Evolutionary conservation across 2,888 invertebrate genomes (phyloP).

Genomic region (Eupithecia vulgata): DNA sequence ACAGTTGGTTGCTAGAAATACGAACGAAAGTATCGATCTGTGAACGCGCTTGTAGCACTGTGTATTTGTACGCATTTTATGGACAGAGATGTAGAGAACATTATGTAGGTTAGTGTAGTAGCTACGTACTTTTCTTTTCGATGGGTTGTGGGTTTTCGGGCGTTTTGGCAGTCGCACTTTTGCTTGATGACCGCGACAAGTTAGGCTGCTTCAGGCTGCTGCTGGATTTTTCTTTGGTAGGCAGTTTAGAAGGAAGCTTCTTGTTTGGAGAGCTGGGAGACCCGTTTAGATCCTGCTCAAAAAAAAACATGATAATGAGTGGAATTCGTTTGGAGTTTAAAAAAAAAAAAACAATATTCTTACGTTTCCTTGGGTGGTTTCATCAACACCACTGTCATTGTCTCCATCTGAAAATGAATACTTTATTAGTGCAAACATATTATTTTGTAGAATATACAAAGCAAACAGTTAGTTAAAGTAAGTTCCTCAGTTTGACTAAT

Average conservation of each 20-base stretch:
- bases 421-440: not conserved
- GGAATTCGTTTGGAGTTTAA: not conserved
- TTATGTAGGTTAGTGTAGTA: not conserved
- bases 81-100: not conserved
- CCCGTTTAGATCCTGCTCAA: conserved; percentile 85
- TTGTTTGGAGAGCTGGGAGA: conserved; percentile 89
- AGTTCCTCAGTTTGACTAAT: conserved; percentile 69
- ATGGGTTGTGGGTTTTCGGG: conserved; percentile 85
- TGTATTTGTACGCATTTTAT: not conserved
- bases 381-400: conserved; percentile 92
- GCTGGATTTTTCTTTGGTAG: conserved; percentile 77
- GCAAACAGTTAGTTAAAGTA: not conserved
- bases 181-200: conserved; percentile 84
- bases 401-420: conserved; percentile 87
- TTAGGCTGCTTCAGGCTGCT: conserved; percentile 81
- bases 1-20: not conserved
- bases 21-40: conserved; percentile 29
- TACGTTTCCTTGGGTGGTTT: conserved; percentile 91
- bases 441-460: not conserved
- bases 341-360: conserved; percentile 64
- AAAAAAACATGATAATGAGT: conserved; percentile 8
- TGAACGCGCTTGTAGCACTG: not conserved
- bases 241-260: conserved; percentile 86
- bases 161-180: conserved; percentile 86
- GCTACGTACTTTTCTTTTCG: conserved; percentile 89